These are phyloP conservation scores for Atta cephalotes DNA, from an alignment of 1,140 invertebrate species.

Conservation along the genomic window DNA sequence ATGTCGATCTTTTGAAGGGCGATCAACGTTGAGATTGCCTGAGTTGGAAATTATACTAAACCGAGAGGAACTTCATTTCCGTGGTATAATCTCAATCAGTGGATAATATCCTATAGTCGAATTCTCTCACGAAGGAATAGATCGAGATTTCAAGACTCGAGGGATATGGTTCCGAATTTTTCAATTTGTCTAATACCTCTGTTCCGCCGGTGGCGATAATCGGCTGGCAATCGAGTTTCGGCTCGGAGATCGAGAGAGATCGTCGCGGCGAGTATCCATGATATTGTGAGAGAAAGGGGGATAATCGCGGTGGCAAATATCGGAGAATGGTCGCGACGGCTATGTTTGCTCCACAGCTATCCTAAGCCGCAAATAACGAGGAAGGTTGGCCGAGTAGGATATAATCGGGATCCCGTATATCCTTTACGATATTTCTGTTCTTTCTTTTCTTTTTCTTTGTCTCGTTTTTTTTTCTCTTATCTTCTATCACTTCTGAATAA, in stretches of 20 bases:
- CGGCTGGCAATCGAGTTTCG: conserved; percentile 38
- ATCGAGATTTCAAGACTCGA: background rate
- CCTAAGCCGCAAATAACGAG: conserved; percentile 70
- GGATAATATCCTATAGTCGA: conserved; percentile 27
- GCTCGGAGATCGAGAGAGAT: conserved; percentile 11
- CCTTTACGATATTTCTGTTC: conserved; percentile 40
- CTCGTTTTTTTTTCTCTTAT: background rate
- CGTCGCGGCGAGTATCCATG: background rate
- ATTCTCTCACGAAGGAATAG: background rate
- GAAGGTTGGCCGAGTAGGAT: conserved; percentile 18
- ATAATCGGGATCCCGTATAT: conserved; percentile 18
- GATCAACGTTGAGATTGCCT: conserved; percentile 14
- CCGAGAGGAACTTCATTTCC: conserved; percentile 38
- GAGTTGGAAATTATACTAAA: conserved; percentile 47
- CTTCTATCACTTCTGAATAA: background rate
- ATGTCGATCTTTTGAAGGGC: background rate
- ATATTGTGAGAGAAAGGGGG: conserved; percentile 39
- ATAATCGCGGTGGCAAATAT: conserved; percentile 69
- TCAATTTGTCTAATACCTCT: conserved; percentile 59
- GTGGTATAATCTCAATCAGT: conserved; percentile 41
- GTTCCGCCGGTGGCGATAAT: background rate
- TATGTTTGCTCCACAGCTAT: conserved; percentile 60
- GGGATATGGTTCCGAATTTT: conserved; percentile 38
- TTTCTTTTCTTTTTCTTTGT: conserved; percentile 23
- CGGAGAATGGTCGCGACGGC: conserved; percentile 21